Base-by-base conservation (phyloP, 30 jellyfish, hydroid and myxozoan species). In the Clytia hemisphaerica region DNA sequence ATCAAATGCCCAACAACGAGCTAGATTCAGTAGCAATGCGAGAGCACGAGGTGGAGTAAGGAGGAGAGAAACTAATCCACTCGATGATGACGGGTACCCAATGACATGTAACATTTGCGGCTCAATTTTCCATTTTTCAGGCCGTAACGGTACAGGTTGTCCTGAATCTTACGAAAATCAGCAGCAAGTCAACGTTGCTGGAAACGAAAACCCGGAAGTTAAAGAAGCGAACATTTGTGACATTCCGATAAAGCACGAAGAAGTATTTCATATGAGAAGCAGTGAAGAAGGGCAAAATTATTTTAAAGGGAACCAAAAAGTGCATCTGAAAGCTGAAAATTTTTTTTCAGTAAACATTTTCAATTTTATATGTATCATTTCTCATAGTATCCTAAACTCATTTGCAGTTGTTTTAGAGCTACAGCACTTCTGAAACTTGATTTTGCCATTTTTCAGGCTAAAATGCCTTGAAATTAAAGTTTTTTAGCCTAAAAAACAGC, bases 31-130 rank as follows among this genome's bases (percentile, higher is more conserved):
- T 34, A 25, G 61, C 0, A 28, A 60, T 60, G 73, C 73, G 16
- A 60, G 71, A 60, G 25, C 73, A 1, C 64, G 73, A 9, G 64
- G 73, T 31, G 73, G 71, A 0, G 72, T 63, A 51, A 51, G 66
- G 0, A 51, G 1, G 28, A 51, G 66, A 51, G 1, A 51, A 51
- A 51, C 0, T 7, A 7, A 51, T 0, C 66, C 66, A 0, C 66
- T 60, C 16, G 71, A 60, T 34, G 62, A 60, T 34, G n/a, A 18
- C n/a, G 64, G 63, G 0, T 18, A 1, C 14, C 1, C 73, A 60
- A 60, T 24, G 63, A 1, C 73, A 60, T 18, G 73, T 1, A 24
- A 60, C 12, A 24, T 24, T 26, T 60, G 73, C 63, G 63, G 62
- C 0, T 60, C 71, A 59, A 59, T 59, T 6, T 29, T 59, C 65